Evolutionary conservation across 2,888 invertebrate species (phyloP), one percentile per base, ranked within the genome.

Genomic region (Noctuana brunneofusca): DNA sequence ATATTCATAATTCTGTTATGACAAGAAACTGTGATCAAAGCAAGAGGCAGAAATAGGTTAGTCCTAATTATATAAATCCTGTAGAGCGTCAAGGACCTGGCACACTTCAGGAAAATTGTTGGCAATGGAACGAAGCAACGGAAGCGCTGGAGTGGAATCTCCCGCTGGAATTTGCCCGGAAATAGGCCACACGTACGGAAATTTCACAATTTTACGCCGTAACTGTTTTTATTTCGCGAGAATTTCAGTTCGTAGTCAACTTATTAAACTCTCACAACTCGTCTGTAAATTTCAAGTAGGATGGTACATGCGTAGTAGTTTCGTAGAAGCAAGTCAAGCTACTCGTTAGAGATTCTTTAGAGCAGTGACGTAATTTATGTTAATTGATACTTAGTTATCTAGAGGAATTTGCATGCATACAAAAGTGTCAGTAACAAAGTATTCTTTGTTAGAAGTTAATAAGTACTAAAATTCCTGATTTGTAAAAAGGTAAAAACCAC

Each of bases 71-170:
- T 11, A 46, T 20, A 18, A 46, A 6, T 16, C 8, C 16, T 41
- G 14, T 14, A 38, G 12, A 41, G 9, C 6, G 16, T 43, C 9
- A 43, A 48, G 48, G 48, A 48, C 12, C 22, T 48, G 20, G 48
- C 48, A 48, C 22, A 22, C 24, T 49, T 20, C 6, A n/a, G 50
- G 14, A 50, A 50, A 50, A 50, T 50, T 50, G 30, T 58, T 27
- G 30, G 35, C 52, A 18, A 59, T 22, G 43, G 43, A 14, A 53
- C 43, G 43, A 59, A 59, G 38, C 43, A 43, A 35, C 58, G 41
- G 43, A 52, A 53, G 14, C 27, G 20, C 32, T 53, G 27, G 30
- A 53, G 32, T 41, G 16, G 18, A 1, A 30, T 59, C 59, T 52
- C 11, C 52, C 24, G 14, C 30, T 41, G 8, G 27, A 59, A 58